phyloP scores from a whole-genome alignment of 2,888 invertebrate species.

The Heliothis peltigera region DNA sequence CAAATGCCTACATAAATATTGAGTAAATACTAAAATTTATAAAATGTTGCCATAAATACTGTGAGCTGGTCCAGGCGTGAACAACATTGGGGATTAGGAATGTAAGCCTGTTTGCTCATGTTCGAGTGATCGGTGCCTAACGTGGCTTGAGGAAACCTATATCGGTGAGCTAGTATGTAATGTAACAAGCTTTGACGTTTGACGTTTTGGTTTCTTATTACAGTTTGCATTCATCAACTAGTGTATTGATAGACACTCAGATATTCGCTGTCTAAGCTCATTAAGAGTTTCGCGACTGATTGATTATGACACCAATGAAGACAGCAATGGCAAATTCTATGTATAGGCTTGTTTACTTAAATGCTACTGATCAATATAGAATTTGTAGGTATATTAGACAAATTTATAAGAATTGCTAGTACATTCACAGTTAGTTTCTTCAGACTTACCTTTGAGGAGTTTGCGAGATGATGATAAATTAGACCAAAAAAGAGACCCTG shows the following conservation, averaged over 20 bases:
- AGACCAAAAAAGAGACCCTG: no score
- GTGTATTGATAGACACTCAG: neutral
- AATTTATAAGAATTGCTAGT: no score
- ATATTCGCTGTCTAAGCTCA: neutral
- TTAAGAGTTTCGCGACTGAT: neutral
- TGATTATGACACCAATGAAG: no score
- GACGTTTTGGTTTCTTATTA: constrained; percentile 22
- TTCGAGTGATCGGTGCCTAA: constrained; percentile 48
- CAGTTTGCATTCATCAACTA: neutral
- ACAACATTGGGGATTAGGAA: constrained; percentile 48
- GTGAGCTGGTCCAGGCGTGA: constrained; percentile 34
- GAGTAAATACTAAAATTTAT: constrained; percentile 9
- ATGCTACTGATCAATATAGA: no score
- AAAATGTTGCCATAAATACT: constrained; percentile 32
- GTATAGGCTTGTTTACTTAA: no score
- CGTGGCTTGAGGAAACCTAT: constrained; percentile 33
- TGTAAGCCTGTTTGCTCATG: constrained; percentile 54
- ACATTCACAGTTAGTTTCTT: no score
- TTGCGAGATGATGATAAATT: no score
- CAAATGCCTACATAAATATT: neutral
- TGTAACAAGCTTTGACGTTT: constrained; percentile 17
- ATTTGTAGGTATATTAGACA: no score
- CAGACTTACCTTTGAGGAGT: no score
- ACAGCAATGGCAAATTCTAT: no score
- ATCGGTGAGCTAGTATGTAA: constrained; percentile 24